Base-by-base conservation (phyloP, 2,888 invertebrate species). In the Nymphalis polychloros region DNA sequence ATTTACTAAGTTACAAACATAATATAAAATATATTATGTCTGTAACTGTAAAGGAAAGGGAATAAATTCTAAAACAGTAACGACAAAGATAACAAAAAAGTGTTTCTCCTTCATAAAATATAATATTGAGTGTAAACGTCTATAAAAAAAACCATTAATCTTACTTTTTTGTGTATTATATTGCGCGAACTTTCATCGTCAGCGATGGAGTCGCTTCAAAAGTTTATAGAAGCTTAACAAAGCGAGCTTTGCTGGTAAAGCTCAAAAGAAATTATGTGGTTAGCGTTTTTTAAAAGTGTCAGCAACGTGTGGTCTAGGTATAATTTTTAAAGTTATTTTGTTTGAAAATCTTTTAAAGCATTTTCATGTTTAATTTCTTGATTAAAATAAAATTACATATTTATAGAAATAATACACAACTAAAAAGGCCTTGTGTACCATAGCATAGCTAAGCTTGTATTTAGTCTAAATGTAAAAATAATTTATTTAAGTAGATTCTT, bases 81-180 rank as follows among this genome's bases (percentile, higher is more conserved):
- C 31, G 17, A 57, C 41, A 41, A 35, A 19, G 35, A 41, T 17
- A 60, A 60, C 46, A 59, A 47, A 60, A 53, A 65, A 55, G 46
- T 47, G 3, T 59, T 31, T 46, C 23, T 27, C 52, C 17, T 52
- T 53, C 52, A 59, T 59, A 65, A 65, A 65, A 59, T 59, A 59
- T 52, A 17, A 60, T 52, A 41, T 53, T 53, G 50, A 31, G n/a
- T 31, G 65, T 65, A 65, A 65, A 17, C 65, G 35, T 47, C 59
- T 47, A 60, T 65, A 50, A 60, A 65, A 67, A 57, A 23, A 49
- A 0, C 41, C 53, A 61, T 66, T 50, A 57, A 62, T 55, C 49
- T 49, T 57, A 31, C 23, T 61, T 67, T 20, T 67, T 67, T 67
- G 52, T 59, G 57, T 67, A 67, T 67, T 67, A 55, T 67, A 62